A percentile compares a stretch with the other conserved stretches of the same genome.
Conservation (phyloP, 2,797 vertebrate species). For the Alcedo quadribrachys region DNA sequence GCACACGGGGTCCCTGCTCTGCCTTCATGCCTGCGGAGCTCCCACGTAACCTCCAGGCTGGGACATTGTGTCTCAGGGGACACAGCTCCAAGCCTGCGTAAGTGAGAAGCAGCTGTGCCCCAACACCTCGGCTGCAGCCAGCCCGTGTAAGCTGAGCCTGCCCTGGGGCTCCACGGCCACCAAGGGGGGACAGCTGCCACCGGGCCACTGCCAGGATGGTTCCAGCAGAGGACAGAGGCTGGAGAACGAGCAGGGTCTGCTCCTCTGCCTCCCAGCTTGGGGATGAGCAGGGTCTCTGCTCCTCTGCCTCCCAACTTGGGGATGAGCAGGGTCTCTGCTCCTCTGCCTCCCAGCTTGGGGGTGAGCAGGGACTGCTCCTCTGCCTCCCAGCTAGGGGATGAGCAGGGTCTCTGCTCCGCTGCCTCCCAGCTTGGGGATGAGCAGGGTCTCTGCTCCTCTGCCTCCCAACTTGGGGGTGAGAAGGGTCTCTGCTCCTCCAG, state of each 20-base stretch:
- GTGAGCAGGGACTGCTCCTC: no score
- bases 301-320: not conserved
- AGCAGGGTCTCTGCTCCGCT: no score
- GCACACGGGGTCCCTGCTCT: not conserved
- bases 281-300: not conserved
- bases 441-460: not conserved
- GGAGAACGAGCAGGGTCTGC: not conserved
- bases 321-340: no score
- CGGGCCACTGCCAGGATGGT: not conserved
- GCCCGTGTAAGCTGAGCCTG: constrained; percentile 33
- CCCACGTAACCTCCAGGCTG: constrained; percentile 75
- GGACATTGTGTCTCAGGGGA: constrained; percentile 76
- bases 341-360: no score
- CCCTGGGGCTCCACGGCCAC: not conserved
- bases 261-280: not conserved
- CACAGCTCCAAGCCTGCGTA: constrained; percentile 69
- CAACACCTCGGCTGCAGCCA: constrained; percentile 73
- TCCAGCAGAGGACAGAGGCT: not conserved
- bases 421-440: not conserved
- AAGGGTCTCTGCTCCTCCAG: no score
- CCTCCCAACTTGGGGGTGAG: no score
- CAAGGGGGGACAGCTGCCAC: not conserved
- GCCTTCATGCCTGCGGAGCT: not conserved
- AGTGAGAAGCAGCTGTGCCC: constrained; percentile 55
- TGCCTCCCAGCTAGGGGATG: no score